Conservation (phyloP, 2,113 vertebrate species). For the Scalopus aquaticus region DNA sequence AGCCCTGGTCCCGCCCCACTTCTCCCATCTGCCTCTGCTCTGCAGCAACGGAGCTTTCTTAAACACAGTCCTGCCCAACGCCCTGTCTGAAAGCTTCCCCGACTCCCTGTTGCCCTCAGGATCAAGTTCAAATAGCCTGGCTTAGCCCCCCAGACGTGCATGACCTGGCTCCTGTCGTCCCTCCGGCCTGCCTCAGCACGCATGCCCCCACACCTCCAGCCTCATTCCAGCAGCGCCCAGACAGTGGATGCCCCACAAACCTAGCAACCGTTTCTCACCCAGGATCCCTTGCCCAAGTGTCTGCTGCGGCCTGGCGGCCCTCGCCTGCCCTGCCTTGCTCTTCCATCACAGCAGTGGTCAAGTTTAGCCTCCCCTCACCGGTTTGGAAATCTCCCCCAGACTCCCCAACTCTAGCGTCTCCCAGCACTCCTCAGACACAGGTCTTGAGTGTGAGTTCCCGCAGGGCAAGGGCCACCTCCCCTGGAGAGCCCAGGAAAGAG, state of each 20-base stretch:
- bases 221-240: conserved; percentile 9
- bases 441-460: neutral
- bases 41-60: neutral
- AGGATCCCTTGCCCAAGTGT: neutral
- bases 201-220: neutral
- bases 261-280: neutral
- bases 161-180: conserved; percentile 64
- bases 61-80: neutral
- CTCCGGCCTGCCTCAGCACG: conserved; percentile 56
- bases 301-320: neutral
- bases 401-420: neutral
- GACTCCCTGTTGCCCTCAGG: neutral
- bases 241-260: neutral
- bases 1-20: neutral
- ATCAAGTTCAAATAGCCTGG: conserved; percentile 65
- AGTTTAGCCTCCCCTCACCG: neutral
- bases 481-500: neutral
- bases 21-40: neutral
- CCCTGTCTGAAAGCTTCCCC: neutral
- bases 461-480: neutral
- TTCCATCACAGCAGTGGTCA: neutral
- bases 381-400: neutral
- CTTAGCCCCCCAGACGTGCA: conserved; percentile 58
- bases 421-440: neutral
- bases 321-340: neutral